phyloP scores from a whole-genome alignment of 2,888 invertebrate species.

The Lochmaea crataegi region DNA sequence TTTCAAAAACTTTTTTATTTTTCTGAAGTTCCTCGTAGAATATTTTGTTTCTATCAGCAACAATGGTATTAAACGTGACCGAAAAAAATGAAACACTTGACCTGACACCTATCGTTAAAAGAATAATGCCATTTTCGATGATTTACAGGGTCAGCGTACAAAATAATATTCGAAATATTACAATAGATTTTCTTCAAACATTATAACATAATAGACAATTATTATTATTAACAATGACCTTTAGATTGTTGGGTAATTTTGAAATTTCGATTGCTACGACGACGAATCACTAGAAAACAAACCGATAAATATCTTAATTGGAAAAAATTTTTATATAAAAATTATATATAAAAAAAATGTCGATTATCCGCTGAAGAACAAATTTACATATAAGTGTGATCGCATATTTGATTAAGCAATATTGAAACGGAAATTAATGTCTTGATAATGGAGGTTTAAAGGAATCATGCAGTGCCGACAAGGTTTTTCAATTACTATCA shows the following conservation, averaged over 20 bases:
- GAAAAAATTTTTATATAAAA: too few relatives aligned
- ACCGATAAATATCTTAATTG: too few relatives aligned
- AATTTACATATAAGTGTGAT: not conserved
- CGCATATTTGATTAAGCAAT: conserved; percentile 14
- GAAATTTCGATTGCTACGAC: not conserved
- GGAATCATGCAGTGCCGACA: conserved; percentile 21
- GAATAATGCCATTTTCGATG: conserved; percentile 1
- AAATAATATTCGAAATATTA: not conserved
- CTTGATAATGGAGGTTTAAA: conserved; percentile 26
- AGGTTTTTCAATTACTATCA: conserved; percentile 26
- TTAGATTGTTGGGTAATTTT: not conserved
- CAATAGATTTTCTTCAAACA: conserved; percentile 6
- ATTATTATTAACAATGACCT: not conserved
- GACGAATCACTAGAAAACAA: not conserved
- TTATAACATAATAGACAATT: not conserved
- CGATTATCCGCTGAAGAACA: not conserved
- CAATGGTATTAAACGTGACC: not conserved
- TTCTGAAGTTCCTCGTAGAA: too few relatives aligned
- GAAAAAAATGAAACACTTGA: not conserved
- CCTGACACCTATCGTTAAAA: not conserved
- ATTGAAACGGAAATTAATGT: conserved; percentile 25
- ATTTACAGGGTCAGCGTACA: not conserved
- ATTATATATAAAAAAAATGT: not conserved
- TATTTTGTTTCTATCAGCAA: too few relatives aligned
- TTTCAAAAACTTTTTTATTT: too few relatives aligned